These are phyloP conservation scores for Spodoptera exigua DNA, from an alignment of 2,888 invertebrate genomes.

Conservation along the genomic window DNA sequence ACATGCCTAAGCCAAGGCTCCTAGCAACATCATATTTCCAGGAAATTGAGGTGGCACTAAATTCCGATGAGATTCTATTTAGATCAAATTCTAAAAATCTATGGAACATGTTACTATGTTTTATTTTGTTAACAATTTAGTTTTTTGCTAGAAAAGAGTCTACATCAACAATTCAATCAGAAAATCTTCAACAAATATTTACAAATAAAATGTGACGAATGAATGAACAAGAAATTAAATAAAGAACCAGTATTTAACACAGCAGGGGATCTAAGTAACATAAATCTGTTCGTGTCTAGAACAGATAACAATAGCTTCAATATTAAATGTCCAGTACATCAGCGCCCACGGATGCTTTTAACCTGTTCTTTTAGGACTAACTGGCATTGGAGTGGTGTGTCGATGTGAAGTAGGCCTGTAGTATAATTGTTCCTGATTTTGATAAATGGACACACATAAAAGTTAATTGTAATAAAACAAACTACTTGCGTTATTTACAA, in stretches of 20 bases:
- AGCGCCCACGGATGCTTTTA: slow-evolving; percentile 28
- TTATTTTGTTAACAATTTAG: too few relatives aligned
- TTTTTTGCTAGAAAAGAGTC: too few relatives aligned
- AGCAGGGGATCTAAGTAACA: slow-evolving; percentile 14
- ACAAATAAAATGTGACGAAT: too few relatives aligned
- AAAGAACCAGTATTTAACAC: slow-evolving; percentile 7
- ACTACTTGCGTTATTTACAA: too few relatives aligned
- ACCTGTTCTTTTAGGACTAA: not conserved
- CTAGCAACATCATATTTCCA: slow-evolving; percentile 51
- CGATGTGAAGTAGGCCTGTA: too few relatives aligned
- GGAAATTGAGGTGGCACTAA: slow-evolving; percentile 18
- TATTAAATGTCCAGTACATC: slow-evolving; percentile 23
- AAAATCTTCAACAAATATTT: too few relatives aligned
- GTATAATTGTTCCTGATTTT: too few relatives aligned
- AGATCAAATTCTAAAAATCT: not conserved
- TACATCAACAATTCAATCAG: too few relatives aligned
- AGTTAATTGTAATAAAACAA: too few relatives aligned
- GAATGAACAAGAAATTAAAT: slow-evolving; percentile 5
- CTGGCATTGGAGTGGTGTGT: not conserved
- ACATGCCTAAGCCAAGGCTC: slow-evolving; percentile 68
- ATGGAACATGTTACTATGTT: not conserved
- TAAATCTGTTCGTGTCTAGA: slow-evolving; percentile 31
- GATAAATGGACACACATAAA: too few relatives aligned
- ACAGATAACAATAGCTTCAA: slow-evolving; percentile 42
- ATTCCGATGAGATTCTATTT: slow-evolving; percentile 3